Evolutionary conservation across 2,113 vertebrate species (phyloP).

Genomic region (Oncorhynchus nerka): DNA sequence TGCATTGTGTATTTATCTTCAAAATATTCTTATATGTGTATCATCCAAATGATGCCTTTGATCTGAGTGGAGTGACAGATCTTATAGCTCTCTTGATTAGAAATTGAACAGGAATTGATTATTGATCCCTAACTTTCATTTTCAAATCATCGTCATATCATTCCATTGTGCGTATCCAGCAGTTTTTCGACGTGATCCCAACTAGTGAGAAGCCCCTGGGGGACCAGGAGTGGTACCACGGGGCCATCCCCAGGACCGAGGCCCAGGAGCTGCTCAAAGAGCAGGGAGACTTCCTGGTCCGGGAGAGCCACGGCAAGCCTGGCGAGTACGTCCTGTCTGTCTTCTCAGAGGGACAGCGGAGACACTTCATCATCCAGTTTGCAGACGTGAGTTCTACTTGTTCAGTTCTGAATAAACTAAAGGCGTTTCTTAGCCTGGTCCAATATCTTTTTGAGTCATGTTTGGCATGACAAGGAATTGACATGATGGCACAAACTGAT

Average conservation of each 20-base stretch:
- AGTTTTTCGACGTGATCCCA: constrained; percentile 90
- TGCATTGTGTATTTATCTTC: too few relatives aligned
- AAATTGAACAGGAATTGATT: neutral
- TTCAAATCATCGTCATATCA: neutral
- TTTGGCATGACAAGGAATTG: too few relatives aligned
- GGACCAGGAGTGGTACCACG: constrained; percentile 98
- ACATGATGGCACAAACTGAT: too few relatives aligned
- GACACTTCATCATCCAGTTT: constrained; percentile 98
- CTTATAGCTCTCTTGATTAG: neutral
- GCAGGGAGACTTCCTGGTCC: constrained; percentile 96
- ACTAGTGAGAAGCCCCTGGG: constrained; percentile 87
- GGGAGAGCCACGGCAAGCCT: constrained; percentile 96
- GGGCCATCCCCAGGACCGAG: constrained; percentile 93
- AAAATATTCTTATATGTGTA: too few relatives aligned
- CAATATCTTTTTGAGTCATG: too few relatives aligned
- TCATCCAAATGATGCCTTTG: neutral
- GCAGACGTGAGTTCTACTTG: constrained; percentile 80
- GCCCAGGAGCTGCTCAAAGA: constrained; percentile 93
- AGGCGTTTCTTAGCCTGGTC: too few relatives aligned
- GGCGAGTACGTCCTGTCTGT: constrained; percentile 99
- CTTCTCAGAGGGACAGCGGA: constrained; percentile 90
- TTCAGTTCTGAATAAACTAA: too few relatives aligned
- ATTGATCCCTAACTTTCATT: neutral
- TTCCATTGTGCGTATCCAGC: constrained; percentile 31
- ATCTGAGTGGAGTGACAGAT: neutral